Evolutionary conservation across 1,140 invertebrate species (phyloP), one percentile per base, ranked within the genome.

Genomic region (Ceratina japonica): DNA sequence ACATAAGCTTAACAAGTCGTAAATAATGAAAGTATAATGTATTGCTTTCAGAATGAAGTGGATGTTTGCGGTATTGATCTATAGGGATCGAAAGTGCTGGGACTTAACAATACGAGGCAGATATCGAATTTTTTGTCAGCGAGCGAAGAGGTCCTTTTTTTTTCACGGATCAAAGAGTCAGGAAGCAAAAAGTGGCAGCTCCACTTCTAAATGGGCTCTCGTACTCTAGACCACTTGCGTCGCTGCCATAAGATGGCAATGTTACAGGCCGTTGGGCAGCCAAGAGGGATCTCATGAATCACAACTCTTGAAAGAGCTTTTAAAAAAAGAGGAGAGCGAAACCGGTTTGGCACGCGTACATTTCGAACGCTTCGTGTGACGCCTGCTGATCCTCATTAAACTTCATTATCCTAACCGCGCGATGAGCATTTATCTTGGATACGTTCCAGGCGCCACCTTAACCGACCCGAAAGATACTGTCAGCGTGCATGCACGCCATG

Each of bases 201-300:
- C 62, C 75, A 75, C 61, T 74, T 78, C 70, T 79, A 84, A 85
- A 89, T 89, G 70, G 82, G 51, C 71, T 71, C 78, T 69, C 81
- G 69, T 68, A 73, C 82, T 80, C 77, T 78, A 51, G 72, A 80
- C 44, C 22, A 27, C 79, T 76, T 70, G 79, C 79, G 69, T 83
- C 86, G 70, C 76, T 83, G 83, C 87, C 88, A 88, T 90, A 90
- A 89, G 86, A 88, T 84, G 75, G 85, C 88, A 91, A 91, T 91
- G 89, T 90, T 89, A 91, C 90, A 89, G 89, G 80, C 83, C 82
- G 89, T 91, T 91, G 87, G 87, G 83, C 85, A 89, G 79, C 83
- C 66, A 62, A 88, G 82, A 87, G 82, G 86, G 85, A 86, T 86
- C 77, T 79, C 84, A 89, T 91, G 88, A 89, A 90, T 91, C 90